phyloP scores from a whole-genome alignment of 2,113 vertebrate species.

The Antigone vipio region DNA sequence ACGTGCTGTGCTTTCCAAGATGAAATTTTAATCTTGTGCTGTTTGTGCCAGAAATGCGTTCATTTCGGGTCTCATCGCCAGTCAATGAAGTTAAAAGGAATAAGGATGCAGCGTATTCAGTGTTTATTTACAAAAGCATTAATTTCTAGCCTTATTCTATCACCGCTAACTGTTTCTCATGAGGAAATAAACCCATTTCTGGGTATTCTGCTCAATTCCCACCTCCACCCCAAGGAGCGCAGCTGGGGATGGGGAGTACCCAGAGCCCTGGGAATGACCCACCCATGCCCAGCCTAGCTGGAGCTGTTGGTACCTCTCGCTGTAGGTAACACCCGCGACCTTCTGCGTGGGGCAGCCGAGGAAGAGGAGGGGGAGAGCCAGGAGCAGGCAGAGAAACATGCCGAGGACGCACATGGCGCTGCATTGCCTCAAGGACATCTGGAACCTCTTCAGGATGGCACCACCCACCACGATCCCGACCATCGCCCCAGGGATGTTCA shows the following conservation, averaged over 20 bases:
- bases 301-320: neutral
- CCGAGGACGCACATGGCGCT: slow-evolving; percentile 73
- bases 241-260: too few relatives aligned
- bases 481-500: slow-evolving; percentile 82
- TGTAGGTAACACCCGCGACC: slow-evolving; percentile 58
- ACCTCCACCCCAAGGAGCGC: neutral
- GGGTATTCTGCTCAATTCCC: neutral
- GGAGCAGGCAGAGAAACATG: slow-evolving; percentile 69
- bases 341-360: slow-evolving; percentile 86
- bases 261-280: neutral
- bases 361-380: slow-evolving; percentile 81
- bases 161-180: neutral
- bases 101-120: accelerated
- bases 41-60: neutral
- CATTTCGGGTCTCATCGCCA: neutral
- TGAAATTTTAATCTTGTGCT: neutral
- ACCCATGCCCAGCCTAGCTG: accelerated
- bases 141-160: neutral
- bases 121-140: neutral
- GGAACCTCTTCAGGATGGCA: slow-evolving; percentile 79
- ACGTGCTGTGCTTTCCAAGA: accelerated
- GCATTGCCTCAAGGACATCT: slow-evolving; percentile 73
- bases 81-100: neutral
- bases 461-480: slow-evolving; percentile 86
- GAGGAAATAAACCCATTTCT: neutral